A percentile compares a stretch with the other conserved stretches of the same genome.
Evolutionary conservation across 1,140 invertebrate species (phyloP).

Genomic region (Procambarus virginalis): DNA sequence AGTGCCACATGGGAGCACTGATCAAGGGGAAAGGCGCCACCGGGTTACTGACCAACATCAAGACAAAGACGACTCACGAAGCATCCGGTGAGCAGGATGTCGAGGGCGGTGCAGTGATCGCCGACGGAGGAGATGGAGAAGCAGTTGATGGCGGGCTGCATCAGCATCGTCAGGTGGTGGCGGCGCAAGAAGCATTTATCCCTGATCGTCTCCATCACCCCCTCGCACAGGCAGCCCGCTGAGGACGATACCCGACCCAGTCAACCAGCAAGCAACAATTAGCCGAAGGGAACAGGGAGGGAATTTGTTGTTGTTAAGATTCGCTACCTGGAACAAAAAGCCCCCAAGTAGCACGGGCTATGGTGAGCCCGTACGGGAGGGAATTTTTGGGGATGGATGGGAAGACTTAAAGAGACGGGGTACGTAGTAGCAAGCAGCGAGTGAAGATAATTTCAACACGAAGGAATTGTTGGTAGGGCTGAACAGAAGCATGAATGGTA

Average conservation of each 20-base stretch:
- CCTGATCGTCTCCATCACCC: not conserved
- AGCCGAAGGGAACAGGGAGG: not conserved
- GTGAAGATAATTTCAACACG: too few species aligned
- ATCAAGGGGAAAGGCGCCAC: too few species aligned
- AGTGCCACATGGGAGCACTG: too few species aligned
- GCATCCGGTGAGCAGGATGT: not conserved
- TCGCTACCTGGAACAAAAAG: too few species aligned
- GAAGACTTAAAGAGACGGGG: not conserved
- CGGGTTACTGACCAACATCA: not conserved
- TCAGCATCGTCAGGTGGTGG: not conserved
- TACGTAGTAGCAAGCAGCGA: not conserved
- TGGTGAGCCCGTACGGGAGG: not conserved
- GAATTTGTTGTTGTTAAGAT: not conserved
- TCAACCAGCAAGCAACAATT: not conserved
- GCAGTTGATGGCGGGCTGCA: not conserved
- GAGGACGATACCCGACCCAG: not conserved
- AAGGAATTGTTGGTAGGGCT: too few species aligned
- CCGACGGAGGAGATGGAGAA: slow-evolving; percentile 4
- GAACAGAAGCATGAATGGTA: too few species aligned
- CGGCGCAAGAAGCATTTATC: not conserved
- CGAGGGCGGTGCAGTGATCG: not conserved
- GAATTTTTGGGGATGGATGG: not conserved
- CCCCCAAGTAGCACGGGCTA: too few species aligned
- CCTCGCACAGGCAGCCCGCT: slow-evolving; percentile 10
- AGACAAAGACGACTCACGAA: not conserved